These are phyloP conservation scores for Gymnothorax javanicus DNA, from an alignment of 2,797 vertebrate species.

Conservation along the genomic window DNA sequence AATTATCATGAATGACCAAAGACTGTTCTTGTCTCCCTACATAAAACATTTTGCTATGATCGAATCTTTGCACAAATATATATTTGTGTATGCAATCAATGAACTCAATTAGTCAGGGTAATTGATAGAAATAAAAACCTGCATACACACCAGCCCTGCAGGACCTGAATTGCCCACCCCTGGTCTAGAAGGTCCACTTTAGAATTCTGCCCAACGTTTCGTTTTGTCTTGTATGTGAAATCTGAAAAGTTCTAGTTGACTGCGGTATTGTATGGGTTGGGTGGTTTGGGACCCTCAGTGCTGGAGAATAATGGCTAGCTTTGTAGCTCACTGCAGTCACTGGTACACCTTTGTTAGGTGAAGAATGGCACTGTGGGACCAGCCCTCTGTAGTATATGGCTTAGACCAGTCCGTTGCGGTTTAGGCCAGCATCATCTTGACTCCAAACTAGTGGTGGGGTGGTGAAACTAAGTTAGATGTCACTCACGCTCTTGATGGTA, in stretches of 20 bases:
- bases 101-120: too few species aligned
- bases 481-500: not conserved
- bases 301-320: constrained; percentile 4
- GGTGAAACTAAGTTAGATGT: not conserved
- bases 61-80: too few species aligned
- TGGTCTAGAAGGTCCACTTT: constrained; percentile 56
- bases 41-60: too few species aligned
- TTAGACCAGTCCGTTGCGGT: not conserved
- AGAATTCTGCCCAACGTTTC: not conserved
- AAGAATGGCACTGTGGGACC: not conserved
- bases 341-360: not conserved
- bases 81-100: too few species aligned
- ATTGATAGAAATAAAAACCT: too few species aligned
- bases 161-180: not conserved
- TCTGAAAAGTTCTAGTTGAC: constrained; percentile 63
- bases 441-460: not conserved
- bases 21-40: too few species aligned
- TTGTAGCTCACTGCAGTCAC: constrained; percentile 5
- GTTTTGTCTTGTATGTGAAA: constrained; percentile 55
- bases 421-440: not conserved
- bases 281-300: not conserved
- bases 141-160: too few species aligned
- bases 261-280: not conserved
- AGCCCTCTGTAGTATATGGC: not conserved
- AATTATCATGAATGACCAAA: too few species aligned